Evolutionary conservation across 2,113 vertebrate genomes (phyloP), one percentile per base, ranked within the genome.

Genomic region (Neodon shergylaensis): DNA sequence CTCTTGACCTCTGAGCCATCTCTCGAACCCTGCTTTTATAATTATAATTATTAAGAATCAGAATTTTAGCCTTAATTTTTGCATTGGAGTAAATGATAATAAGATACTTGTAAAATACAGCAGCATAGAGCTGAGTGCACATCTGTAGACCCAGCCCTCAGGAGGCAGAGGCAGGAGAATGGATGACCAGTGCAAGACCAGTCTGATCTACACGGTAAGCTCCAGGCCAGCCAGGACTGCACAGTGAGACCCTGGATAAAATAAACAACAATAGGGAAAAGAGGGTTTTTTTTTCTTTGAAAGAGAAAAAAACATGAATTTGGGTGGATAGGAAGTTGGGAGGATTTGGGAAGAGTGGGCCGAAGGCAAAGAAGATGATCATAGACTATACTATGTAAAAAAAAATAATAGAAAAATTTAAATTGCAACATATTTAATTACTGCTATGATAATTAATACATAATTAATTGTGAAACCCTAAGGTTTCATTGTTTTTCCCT

Each of bases 61-160:
- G 81, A 42, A 42, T 73, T 65, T 79, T 91, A 28, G 54, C 42
- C 79, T 92, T 94, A 65, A 17, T 66, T 78, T 84, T 92, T 88
- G 39, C 44, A 77, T 61, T 78, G 2, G 24, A 63, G 14, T 63
- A 73, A 94, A 24, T 63, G 26, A 83, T 90, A 74, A 82, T 63
- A 89, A 95, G 83, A 5, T 39, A 68, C 8, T 22, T 86, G 44
- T 39, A 94, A 82, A 94, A 72, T 3, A 68, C 5, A 81, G 24
- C 33, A 91, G 42, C 21, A 63, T 31, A 72, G 47, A 72, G 12
- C 66, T 10, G 11, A 22, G 9, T n/a, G 33, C 13, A 68, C 33
- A 28, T 52, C 33, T 54, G 47, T 39, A n/a, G 21, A 26, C 19
- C 33, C 44, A 87, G 7, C 66, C 9, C 21, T 54, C 16, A 14